Evolutionary conservation across 2,113 vertebrate species (phyloP), one percentile per base, ranked within the genome.

Genomic region (Rhea pennata): DNA sequence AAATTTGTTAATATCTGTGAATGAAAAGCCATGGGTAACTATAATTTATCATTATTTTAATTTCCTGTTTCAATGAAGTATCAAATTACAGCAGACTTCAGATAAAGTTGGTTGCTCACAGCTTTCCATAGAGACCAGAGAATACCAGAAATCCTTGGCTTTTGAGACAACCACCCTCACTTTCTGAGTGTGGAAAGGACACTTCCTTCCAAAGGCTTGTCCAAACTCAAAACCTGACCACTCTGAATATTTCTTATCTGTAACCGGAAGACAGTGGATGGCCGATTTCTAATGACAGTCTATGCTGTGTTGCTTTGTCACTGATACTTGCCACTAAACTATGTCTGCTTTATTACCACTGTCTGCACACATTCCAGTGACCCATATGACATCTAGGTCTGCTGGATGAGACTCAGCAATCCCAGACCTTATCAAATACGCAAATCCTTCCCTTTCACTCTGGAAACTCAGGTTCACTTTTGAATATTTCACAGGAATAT

Each of bases 401-500:
- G 40, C 78, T 92, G 42, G 31, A 88, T 86, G 80, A 88, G 50
- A 70, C 13, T 24, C 24, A 76, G 56, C 5, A 44, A 69, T 82
- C 91, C 75, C 21, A 81, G 66, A 78, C 65, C 53, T 71, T 94
- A 93, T 84, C 86, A 95, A 93, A 90, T 50, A 96, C 27, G 44
- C 89, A 92, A 79, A 84, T 94, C 81, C 56, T 86, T 85, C 44
- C 61, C 78, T 94, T 96, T 79, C 36, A 58, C 59, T 89, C 24
- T 44, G 59, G 67, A 94, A 96, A 77, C 64, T 67, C 67, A 67
- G 33, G 51, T 88, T 89, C 54, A 44, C 40, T 83, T 89, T 84
- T 83, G 71, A 92, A 67, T 71, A 93, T 93, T 97, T 96, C 88
- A 95, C 88, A 93, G 84, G 91, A 92, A 87, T n/a, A 84, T 54